Evolutionary conservation across 2,797 vertebrate genomes (phyloP).

Genomic region (Sparus aurata): DNA sequence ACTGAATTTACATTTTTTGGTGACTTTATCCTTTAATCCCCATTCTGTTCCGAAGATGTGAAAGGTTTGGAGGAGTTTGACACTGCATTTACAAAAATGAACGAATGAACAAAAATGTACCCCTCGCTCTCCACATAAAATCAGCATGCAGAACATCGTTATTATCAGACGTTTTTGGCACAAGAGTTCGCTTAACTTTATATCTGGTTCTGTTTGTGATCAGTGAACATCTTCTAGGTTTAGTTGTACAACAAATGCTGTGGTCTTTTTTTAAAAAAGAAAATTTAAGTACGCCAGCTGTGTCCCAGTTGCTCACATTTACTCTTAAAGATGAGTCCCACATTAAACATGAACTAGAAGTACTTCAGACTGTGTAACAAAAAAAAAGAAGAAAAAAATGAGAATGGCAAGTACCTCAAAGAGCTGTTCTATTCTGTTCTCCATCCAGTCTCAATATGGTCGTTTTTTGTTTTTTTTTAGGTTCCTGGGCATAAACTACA

Average conservation of each 20-base stretch:
- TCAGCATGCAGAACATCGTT: conserved; percentile 48
- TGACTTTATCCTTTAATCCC: conserved; percentile 4
- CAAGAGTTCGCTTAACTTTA: conserved; percentile 60
- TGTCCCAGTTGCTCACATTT: conserved; percentile 51
- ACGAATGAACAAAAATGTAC: conserved; percentile 13
- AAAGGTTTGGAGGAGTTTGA: conserved; percentile 52
- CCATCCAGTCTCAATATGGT: conserved; percentile 29
- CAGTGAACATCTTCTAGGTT: conserved; percentile 30
- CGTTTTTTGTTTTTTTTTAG: conserved; percentile 10
- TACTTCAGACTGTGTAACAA: conserved; percentile 42
- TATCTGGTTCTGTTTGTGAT: conserved; percentile 51
- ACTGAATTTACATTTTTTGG: too few relatives aligned
- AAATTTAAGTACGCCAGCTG: conserved; percentile 50
- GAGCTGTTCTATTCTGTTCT: conserved; percentile 32
- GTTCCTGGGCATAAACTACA: conserved; percentile 48
- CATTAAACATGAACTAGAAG: conserved; percentile 53
- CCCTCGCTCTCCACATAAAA: conserved; percentile 17
- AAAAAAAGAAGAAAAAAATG: conserved; percentile 10
- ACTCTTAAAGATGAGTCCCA: conserved; percentile 55
- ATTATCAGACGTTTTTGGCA: conserved; percentile 77
- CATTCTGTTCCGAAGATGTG: conserved; percentile 11
- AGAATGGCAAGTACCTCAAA: conserved; percentile 56
- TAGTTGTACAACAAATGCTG: conserved; percentile 48
- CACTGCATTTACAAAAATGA: conserved; percentile 55
- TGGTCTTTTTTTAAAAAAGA: conserved; percentile 51